phyloP scores from a whole-genome alignment of 2,113 vertebrate genomes.

The Eurypyga helias region DNA sequence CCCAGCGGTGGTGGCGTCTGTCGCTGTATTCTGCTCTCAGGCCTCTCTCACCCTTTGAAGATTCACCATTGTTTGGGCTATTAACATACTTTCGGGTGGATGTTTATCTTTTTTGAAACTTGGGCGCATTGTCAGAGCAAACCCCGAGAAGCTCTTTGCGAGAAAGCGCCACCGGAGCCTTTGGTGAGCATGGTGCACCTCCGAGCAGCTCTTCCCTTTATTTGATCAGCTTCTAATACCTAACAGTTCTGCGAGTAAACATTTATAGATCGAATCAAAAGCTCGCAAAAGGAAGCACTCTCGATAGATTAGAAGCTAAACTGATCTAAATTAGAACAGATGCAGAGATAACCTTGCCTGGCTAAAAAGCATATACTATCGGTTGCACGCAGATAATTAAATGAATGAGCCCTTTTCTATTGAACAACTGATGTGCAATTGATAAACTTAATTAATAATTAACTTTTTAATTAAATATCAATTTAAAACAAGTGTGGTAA shows the following conservation, averaged over 20 bases:
- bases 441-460: conserved; percentile 88
- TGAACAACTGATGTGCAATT: conserved; percentile 81
- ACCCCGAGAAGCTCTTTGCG: conserved; percentile 17
- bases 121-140: conserved; percentile 36
- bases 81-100: conserved; percentile 74
- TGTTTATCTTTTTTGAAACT: conserved; percentile 76
- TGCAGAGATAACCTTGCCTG: conserved; percentile 82
- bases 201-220: conserved; percentile 59
- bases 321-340: conserved; percentile 78
- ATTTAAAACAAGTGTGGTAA: conserved; percentile 77
- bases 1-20: neutral
- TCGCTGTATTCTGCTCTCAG: neutral
- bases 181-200: conserved; percentile 24
- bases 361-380: conserved; percentile 80
- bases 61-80: conserved; percentile 70
- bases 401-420: conserved; percentile 81
- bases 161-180: neutral
- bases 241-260: conserved; percentile 75
- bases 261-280: conserved; percentile 72
- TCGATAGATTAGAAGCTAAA: conserved; percentile 71
- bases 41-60: conserved; percentile 67
- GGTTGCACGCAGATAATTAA: conserved; percentile 79
- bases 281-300: conserved; percentile 70
- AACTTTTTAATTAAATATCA: conserved; percentile 87
- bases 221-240: conserved; percentile 76